A percentile compares a stretch with the other conserved stretches of the same genome.
Evolutionary conservation across 2,113 vertebrate genomes (phyloP).

Genomic region (Hippopotamus amphibius): DNA sequence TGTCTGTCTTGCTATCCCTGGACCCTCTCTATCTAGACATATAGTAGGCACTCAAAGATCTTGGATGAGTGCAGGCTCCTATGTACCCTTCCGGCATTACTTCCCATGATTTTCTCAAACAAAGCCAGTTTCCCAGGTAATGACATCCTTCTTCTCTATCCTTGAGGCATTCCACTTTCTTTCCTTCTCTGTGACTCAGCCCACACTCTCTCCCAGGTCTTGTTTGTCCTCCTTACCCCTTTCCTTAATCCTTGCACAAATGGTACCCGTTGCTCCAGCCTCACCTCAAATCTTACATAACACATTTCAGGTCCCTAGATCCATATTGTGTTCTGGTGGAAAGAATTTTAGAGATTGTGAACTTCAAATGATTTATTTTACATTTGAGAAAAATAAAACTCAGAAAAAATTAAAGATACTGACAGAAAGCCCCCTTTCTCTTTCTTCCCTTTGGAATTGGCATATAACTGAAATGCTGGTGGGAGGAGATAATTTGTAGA

Average conservation of each 20-base stretch:
- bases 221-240: neutral
- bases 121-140: neutral
- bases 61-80: neutral
- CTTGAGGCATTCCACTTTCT: neutral
- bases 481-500: neutral
- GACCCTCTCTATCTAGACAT: constrained; percentile 22
- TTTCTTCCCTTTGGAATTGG: neutral
- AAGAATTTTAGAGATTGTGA: neutral
- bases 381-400: neutral
- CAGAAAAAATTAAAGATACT: neutral
- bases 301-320: neutral
- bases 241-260: neutral
- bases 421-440: neutral
- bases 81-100: neutral
- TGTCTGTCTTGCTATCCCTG: neutral
- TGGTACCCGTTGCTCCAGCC: neutral
- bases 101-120: neutral
- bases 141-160: neutral
- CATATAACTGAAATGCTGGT: neutral
- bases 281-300: neutral
- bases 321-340: neutral
- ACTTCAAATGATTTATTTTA: neutral
- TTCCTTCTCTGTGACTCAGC: neutral
- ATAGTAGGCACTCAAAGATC: neutral
- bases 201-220: neutral